Conservation (phyloP, 2,797 vertebrate species). For the Pseudopleuronectes americanus region DNA sequence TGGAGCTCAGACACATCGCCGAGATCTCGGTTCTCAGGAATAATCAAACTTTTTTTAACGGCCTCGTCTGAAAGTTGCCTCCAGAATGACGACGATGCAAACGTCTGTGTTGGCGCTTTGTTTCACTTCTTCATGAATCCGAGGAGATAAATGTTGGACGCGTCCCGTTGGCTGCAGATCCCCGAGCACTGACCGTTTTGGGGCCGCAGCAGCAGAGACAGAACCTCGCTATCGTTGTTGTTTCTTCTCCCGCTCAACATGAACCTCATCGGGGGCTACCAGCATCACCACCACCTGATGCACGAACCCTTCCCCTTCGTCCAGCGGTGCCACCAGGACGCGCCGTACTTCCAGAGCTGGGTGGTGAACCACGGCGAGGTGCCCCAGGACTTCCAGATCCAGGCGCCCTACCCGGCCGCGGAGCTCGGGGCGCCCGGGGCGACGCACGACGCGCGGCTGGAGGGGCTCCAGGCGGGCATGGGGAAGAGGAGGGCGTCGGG, state of each 20-base stretch:
- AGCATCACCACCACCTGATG: slow-evolving; percentile 89
- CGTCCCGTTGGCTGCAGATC: slow-evolving; percentile 26
- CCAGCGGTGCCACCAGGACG: slow-evolving; percentile 91
- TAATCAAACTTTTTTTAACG: slow-evolving; percentile 17
- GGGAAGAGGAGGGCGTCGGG: slow-evolving; percentile 85
- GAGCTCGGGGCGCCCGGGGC: slow-evolving; percentile 75
- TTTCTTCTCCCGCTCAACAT: slow-evolving; percentile 70
- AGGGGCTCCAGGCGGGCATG: slow-evolving; percentile 84
- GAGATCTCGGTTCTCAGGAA: slow-evolving; percentile 26
- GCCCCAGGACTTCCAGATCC: slow-evolving; percentile 85
- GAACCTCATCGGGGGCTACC: slow-evolving; percentile 95
- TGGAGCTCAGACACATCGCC: background rate
- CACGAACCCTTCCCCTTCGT: slow-evolving; percentile 93
- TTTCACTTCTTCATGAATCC: background rate
- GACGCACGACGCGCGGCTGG: slow-evolving; percentile 80
- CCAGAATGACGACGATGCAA: slow-evolving; percentile 45
- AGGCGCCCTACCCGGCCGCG: slow-evolving; percentile 73
- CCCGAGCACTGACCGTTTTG: slow-evolving; percentile 39
- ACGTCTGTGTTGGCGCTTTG: background rate
- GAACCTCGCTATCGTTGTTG: slow-evolving; percentile 12
- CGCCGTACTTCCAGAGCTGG: slow-evolving; percentile 92
- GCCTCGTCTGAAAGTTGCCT: background rate
- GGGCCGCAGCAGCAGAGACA: slow-evolving; percentile 39
- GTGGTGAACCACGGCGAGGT: slow-evolving; percentile 89
- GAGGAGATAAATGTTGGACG: slow-evolving; percentile 46